Evolutionary conservation across 2,888 invertebrate species (phyloP).

Genomic region (Malthinus seriepunctatus): DNA sequence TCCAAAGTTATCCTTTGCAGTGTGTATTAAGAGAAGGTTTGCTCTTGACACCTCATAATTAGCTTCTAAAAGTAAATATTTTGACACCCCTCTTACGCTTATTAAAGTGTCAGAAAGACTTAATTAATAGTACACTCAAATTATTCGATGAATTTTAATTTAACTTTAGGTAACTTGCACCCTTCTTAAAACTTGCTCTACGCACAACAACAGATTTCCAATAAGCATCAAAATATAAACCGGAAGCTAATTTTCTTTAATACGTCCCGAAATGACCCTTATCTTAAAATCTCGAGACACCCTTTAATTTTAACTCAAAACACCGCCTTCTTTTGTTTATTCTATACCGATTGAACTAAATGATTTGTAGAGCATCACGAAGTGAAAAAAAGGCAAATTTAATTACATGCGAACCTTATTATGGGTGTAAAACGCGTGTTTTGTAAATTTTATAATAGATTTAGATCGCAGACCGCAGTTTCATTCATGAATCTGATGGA

Average conservation of each 20-base stretch:
- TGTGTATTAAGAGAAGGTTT: slow-evolving; percentile 24
- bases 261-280: too few species aligned
- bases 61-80: slow-evolving; percentile 34
- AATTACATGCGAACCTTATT: background rate
- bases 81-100: slow-evolving; percentile 33
- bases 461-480: slow-evolving; percentile 29
- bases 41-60: slow-evolving; percentile 37
- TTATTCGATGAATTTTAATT: slow-evolving; percentile 17
- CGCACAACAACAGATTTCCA: too few species aligned
- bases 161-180: background rate
- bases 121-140: slow-evolving; percentile 26
- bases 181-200: background rate
- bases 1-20: slow-evolving; percentile 17
- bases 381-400: too few species aligned
- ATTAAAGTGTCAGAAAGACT: slow-evolving; percentile 30
- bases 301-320: too few species aligned
- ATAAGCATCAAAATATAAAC: too few species aligned
- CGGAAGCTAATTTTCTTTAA: too few species aligned
- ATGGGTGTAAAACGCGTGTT: slow-evolving; percentile 18
- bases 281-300: too few species aligned
- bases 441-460: slow-evolving; percentile 25
- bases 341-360: too few species aligned
- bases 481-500: slow-evolving; percentile 28
- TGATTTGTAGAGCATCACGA: too few species aligned
- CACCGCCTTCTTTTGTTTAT: too few species aligned